Base-by-base conservation (phyloP, 2,113 vertebrate genomes). In the Gymnogyps californianus region DNA sequence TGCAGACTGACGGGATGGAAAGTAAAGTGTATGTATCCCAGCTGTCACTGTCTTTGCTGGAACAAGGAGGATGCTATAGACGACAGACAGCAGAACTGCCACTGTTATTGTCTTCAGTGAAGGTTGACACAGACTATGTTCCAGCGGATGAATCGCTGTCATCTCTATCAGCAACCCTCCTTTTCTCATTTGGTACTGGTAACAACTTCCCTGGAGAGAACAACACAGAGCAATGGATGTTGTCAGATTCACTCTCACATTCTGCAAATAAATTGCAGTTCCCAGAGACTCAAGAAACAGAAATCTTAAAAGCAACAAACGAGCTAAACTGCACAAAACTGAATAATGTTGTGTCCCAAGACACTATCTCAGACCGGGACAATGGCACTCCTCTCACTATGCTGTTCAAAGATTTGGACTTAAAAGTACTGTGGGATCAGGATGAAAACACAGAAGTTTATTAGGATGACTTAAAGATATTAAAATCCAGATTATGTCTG, bases 351-450 rank as follows among this genome's bases (percentile, higher is more conserved):
- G 1, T 28, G 49, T 6, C n/a, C 72, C 65, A 51, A 2, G 19
- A 4, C 55, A 6, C n/a, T 21, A 6, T 25, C 62, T 58, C 59
- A 2, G 64, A 11, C 7, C 5, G 0, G 25, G 55, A 64, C 69
- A 40, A 2, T 2, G 34, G 2, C 47, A 66, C 55, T 38, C 57
- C 92, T 66, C 87, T 97, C 54, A 3, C 71, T 16, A 24, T 34
- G 31, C 71, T 98, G 6, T 98, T 98, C 94, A 97, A 86, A 89
- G 97, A 93, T n/a, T 52, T 98, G 97, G 97, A 97, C 65, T 88
- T 98, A 59, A 98, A 95, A 2, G 90, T 98, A 44, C 96, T 97
- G 72, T 98, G 98, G 98, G 98, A 98, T 55, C 19, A 97, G 22
- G 92, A 94, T 9, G 90, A 87, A 14, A 82, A 26, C 29, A 58